Percentiles rank a stretch among this genome's conserved stretches.
Evolutionary conservation across 2,113 vertebrate genomes (phyloP).

Genomic region (Podilymbus podiceps): DNA sequence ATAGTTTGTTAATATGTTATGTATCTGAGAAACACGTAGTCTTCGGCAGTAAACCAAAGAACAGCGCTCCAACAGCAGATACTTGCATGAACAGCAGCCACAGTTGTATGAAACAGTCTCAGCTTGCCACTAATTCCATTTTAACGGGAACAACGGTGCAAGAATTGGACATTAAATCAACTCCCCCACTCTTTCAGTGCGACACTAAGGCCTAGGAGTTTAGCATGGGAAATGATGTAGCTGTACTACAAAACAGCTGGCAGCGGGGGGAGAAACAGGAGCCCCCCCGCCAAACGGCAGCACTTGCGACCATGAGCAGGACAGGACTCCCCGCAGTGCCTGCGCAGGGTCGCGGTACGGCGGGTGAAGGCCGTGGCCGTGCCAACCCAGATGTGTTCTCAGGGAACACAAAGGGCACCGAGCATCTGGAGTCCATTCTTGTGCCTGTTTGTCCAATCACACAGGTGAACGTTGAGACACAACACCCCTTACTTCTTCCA

Average conservation of each 20-base stretch:
- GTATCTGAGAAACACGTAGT: background rate
- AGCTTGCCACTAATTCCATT: too few relatives aligned
- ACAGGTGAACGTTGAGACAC: accelerated
- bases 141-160: background rate
- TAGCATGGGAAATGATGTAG: background rate
- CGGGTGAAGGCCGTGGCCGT: background rate
- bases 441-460: background rate
- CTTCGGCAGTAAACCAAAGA: background rate
- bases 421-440: background rate
- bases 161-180: background rate
- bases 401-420: background rate
- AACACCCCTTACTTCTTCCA: background rate
- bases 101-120: background rate
- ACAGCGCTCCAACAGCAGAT: background rate
- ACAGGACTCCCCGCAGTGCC: accelerated
- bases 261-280: too few relatives aligned
- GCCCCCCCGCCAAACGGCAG: background rate
- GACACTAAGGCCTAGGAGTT: background rate
- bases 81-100: background rate
- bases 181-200: background rate
- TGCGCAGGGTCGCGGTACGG: background rate
- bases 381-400: background rate
- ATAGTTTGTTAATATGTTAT: accelerated
- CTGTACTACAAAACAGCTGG: background rate
- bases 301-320: too few relatives aligned